Base-by-base conservation (phyloP, 2,113 vertebrate genomes). In the Dinomys branickii region DNA sequence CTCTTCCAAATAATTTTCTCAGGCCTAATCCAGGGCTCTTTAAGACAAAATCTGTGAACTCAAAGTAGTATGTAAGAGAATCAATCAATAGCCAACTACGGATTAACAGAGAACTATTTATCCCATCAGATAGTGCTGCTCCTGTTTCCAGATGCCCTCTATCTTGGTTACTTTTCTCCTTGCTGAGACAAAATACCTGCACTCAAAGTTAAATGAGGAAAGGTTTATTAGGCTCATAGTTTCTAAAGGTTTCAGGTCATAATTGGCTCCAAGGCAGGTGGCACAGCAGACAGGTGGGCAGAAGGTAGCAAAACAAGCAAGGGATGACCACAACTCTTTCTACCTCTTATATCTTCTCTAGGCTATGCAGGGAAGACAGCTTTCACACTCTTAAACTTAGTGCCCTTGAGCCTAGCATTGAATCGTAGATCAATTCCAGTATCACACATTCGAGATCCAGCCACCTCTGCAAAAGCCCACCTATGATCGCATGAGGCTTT, bases 101-200 rank as follows among this genome's bases (percentile, higher is more conserved):
- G 77, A 90, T 59, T 86, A 71, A 56, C 41, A 90, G 87, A 85
- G 26, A 38, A 90, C 90, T 75, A 52, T 65, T 20, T 86, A 95
- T 3, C 47, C 24, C 35, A 81, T 0, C 38, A 28, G 63, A 56
- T 90, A 97, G 8, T 89, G 59, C 54, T 52, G 16, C 83, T 80
- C 24, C 61, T 61, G 33, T 35, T 90, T 73, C 50, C 33, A 50
- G 10, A 65, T 56, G n/a, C 38, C 38, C 41, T 14, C 35, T 67
- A 16, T n/a, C 33, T 69, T 69, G 65, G 35, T n/a, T 69, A 19
- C 65, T n/a, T n/a, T n/a, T 69, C 35, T 69, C 35, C 35, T 69
- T 69, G 35, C 35, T 67, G 14, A 67, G 14, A 67, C 65, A 8
- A 69, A 69, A 69, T n/a, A 69, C 35, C 16, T 2, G 13, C 33